Conservation (phyloP, 2,797 vertebrate genomes). For the Triplophysa yarkandensis region DNA sequence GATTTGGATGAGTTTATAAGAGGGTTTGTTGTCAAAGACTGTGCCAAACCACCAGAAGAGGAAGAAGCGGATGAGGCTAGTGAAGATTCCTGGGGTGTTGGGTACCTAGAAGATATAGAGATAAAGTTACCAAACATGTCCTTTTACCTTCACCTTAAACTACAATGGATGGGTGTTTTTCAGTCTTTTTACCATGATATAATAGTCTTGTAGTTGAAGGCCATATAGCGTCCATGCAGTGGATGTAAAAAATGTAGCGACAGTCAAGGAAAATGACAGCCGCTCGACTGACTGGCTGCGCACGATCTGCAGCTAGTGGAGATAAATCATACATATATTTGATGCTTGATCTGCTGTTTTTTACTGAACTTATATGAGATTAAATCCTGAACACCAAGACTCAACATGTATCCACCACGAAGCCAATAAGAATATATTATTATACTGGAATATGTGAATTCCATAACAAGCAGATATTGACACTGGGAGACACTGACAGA, state of each 20-base stretch:
- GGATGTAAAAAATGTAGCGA: conserved; percentile 89
- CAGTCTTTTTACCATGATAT: conserved; percentile 80
- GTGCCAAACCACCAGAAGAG: conserved; percentile 83
- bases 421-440: neutral
- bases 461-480: conserved; percentile 33
- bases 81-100: conserved; percentile 86
- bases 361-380: no score
- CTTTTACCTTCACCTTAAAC: neutral
- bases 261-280: conserved; percentile 87
- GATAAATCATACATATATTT: conserved; percentile 61
- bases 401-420: neutral
- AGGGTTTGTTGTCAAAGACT: conserved; percentile 59
- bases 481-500: conserved; percentile 23
- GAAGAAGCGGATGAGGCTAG: conserved; percentile 86
- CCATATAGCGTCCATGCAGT: conserved; percentile 90
- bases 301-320: conserved; percentile 78
- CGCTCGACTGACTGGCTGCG: conserved; percentile 80
- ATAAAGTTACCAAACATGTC: neutral
- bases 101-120: conserved; percentile 77
- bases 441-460: neutral
- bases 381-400: neutral
- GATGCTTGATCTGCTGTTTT: conserved; percentile 1
- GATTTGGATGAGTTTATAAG: conserved; percentile 73
- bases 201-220: conserved; percentile 79
- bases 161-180: neutral